Base-by-base conservation (phyloP, 2,888 invertebrate species). In the Thecocarcelia acutangulata region DNA sequence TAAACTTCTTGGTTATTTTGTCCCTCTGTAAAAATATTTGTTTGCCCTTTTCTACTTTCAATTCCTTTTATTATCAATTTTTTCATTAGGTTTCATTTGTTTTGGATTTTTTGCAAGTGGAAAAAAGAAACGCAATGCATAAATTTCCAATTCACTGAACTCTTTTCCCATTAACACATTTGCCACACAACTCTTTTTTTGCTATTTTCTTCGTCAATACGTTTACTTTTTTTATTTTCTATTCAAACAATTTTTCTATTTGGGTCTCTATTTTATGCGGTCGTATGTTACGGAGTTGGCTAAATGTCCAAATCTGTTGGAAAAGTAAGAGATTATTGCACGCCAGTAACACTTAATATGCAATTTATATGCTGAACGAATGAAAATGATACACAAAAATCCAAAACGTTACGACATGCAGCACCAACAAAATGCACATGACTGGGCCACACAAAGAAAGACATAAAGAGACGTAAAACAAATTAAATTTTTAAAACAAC, bases 71-170 rank as follows among this genome's bases (percentile, higher is more conserved):
- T 13, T 17, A n/a, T 21, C 28, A 46, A 33, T 19, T 70, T 77
- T 58, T 77, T 50, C 21, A 0, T 66, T 21, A 42, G 2, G 9
- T 44, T 69, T n/a, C 11, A 52, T 50, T 48, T 12, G 40, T 12
- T 46, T n/a, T n/a, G n/a, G n/a, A 24, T 33, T 28, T 24, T 54
- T 58, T 56, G 19, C 19, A 5, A 37, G 46, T 33, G 33, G 3
- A 28, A 77, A 74, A 78, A 73, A 78, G 63, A 78, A 82, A 78
- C 69, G 78, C 74, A 78, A 82, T 82, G 82, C 82, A 78, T 82
- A 82, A 82, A 82, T 82, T 82, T 82, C 78, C 82, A 82, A 78
- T 66, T 82, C 82, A 82, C 78, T 82, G 82, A 82, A 78, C 78
- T 66, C 82, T 82, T 82, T 78, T 82, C 78, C 78, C 82, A 82